Conservation (phyloP, 2,888 invertebrate genomes). For the Conops quadrifasciatus region DNA sequence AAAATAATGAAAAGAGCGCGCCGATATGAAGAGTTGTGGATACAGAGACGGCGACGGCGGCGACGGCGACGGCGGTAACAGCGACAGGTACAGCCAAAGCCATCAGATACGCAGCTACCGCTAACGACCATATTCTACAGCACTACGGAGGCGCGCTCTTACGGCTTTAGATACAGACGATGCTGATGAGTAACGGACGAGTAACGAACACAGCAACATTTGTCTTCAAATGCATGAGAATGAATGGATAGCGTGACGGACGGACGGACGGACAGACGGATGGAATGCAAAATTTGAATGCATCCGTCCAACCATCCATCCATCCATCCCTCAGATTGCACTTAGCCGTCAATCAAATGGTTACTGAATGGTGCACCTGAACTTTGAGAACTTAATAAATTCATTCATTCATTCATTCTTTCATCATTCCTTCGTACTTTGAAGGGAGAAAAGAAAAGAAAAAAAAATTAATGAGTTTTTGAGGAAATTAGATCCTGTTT, state of each 20-base stretch:
- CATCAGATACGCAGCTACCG: background rate
- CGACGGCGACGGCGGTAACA: slow-evolving; percentile 33
- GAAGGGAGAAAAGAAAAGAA: background rate
- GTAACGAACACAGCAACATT: slow-evolving; percentile 46
- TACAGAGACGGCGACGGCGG: slow-evolving; percentile 9
- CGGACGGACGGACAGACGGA: slow-evolving; percentile 6
- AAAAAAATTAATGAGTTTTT: slow-evolving; percentile 39
- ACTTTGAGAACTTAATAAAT: slow-evolving; percentile 43
- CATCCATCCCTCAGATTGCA: slow-evolving; percentile 25
- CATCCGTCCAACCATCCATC: slow-evolving; percentile 27
- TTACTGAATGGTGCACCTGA: slow-evolving; percentile 12
- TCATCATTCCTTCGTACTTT: background rate
- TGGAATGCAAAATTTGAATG: slow-evolving; percentile 31
- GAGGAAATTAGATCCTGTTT: slow-evolving; percentile 61
- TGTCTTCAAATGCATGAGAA: slow-evolving; percentile 47
- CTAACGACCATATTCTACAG: slow-evolving; percentile 1
- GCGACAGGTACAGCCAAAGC: slow-evolving; percentile 22
- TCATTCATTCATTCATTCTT: slow-evolving; percentile 24
- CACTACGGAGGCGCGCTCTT: background rate
- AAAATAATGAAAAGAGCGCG: slow-evolving; percentile 44
- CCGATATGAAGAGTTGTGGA: slow-evolving; percentile 1
- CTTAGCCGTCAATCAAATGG: slow-evolving; percentile 49
- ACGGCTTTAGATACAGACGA: background rate
- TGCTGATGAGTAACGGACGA: slow-evolving; percentile 35
- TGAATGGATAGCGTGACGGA: slow-evolving; percentile 11